phyloP scores from a whole-genome alignment of 2,888 invertebrate genomes.

The Blastobasis adustella region DNA sequence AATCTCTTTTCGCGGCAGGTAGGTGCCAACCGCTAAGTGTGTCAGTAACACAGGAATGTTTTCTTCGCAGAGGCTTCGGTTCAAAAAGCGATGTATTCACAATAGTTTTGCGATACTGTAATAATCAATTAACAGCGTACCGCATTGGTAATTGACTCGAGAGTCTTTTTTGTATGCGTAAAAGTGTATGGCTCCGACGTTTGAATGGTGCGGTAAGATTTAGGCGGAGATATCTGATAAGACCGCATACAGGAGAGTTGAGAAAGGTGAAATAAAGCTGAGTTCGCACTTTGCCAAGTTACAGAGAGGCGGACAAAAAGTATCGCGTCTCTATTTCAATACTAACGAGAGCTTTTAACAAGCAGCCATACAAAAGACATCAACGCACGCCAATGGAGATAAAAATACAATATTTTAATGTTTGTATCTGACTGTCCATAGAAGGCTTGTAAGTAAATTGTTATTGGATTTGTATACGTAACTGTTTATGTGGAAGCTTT shows the following conservation, averaged over 20 bases:
- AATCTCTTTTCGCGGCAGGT: too few relatives aligned
- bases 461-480: too few relatives aligned
- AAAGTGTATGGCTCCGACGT: constrained; percentile 1
- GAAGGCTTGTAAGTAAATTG: too few relatives aligned
- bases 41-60: constrained; percentile 33
- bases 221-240: constrained; percentile 31
- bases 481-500: too few relatives aligned
- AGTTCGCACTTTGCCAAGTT: constrained; percentile 4
- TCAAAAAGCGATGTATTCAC: constrained; percentile 6
- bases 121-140: constrained; percentile 13
- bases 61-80: constrained; percentile 1
- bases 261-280: background rate
- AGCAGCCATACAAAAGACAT: constrained; percentile 57
- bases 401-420: constrained; percentile 7
- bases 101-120: constrained; percentile 7
- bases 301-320: constrained; percentile 9
- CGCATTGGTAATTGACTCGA: constrained; percentile 15
- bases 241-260: constrained; percentile 20
- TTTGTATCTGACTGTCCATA: too few relatives aligned
- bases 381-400: constrained; percentile 39
- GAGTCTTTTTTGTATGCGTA: constrained; percentile 12
- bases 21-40: constrained; percentile 24
- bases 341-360: constrained; percentile 1
- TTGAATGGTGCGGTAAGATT: constrained; percentile 7
- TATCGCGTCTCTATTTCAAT: too few relatives aligned